Evolutionary conservation across 2,113 vertebrate genomes (phyloP).

Genomic region (Lathamus discolor): DNA sequence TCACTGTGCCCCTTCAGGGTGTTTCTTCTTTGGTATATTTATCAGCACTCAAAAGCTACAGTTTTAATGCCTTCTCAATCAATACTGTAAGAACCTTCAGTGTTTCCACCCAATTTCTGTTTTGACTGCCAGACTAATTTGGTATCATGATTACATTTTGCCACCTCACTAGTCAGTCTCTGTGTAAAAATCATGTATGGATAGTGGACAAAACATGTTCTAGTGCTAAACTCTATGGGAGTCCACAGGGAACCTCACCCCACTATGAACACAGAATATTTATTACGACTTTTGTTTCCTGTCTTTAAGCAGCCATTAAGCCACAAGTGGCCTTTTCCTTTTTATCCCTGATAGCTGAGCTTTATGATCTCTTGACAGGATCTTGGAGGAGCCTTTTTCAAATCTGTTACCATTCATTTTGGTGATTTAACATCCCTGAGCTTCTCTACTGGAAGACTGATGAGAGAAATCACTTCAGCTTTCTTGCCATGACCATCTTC

Average conservation of each 20-base stretch:
- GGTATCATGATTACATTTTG: not conserved
- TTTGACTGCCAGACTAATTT: not conserved
- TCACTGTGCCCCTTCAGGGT: not conserved
- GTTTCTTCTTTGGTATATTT: not conserved
- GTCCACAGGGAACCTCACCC: not conserved
- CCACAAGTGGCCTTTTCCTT: slow-evolving; percentile 4
- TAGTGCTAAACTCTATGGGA: not conserved
- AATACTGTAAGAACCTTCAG: not conserved
- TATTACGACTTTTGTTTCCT: slow-evolving; percentile 1
- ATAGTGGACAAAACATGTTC: not conserved
- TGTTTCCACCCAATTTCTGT: not conserved
- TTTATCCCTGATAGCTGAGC: not conserved
- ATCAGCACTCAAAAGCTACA: not conserved
- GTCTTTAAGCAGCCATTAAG: not conserved
- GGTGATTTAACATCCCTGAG: not conserved
- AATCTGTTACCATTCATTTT: not conserved
- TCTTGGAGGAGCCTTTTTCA: not conserved
- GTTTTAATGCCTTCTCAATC: not conserved
- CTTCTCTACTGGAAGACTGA: not conserved
- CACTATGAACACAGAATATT: not conserved
- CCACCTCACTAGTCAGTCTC: not conserved
- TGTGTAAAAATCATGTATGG: not conserved
- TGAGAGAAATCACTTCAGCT: not conserved
- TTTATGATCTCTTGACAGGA: not conserved
- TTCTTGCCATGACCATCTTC: not conserved